Conservation (phyloP, 2,888 invertebrate species). For the Melieria crassipennis region DNA sequence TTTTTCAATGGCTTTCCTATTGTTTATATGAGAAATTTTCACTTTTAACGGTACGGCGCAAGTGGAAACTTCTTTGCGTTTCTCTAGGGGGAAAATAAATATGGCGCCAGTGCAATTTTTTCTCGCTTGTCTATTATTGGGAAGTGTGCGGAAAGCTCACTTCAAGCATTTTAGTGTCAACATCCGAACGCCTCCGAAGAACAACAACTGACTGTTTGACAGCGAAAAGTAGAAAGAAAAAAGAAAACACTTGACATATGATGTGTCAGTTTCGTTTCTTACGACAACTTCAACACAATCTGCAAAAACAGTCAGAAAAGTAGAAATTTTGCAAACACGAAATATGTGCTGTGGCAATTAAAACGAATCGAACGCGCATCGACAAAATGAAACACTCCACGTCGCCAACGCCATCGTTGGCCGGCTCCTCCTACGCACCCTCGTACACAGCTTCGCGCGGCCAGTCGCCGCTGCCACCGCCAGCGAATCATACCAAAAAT, state of each 20-base stretch:
- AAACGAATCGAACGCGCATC: not conserved
- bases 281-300: conserved; percentile 1
- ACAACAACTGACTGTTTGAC: not conserved
- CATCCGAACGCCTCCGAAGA: too few relatives aligned
- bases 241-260: conserved; percentile 20
- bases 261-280: conserved; percentile 28
- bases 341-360: not conserved
- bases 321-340: not conserved
- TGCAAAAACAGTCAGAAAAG: not conserved
- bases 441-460: conserved; percentile 66
- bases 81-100: conserved; percentile 42
- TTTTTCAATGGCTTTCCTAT: not conserved
- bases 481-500: conserved; percentile 72
- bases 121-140: conserved; percentile 20
- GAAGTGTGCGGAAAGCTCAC: conserved; percentile 19
- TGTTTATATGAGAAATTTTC: not conserved
- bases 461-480: conserved; percentile 75
- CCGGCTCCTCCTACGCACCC: conserved; percentile 53
- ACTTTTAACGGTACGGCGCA: conserved; percentile 9
- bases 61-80: conserved; percentile 21
- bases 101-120: conserved; percentile 46
- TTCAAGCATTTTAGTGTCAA: too few relatives aligned
- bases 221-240: not conserved
- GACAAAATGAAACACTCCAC: conserved; percentile 71
- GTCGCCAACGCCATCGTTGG: conserved; percentile 70